Base-by-base conservation (phyloP, 2,113 vertebrate genomes). In the Lampris megalopsis region DNA sequence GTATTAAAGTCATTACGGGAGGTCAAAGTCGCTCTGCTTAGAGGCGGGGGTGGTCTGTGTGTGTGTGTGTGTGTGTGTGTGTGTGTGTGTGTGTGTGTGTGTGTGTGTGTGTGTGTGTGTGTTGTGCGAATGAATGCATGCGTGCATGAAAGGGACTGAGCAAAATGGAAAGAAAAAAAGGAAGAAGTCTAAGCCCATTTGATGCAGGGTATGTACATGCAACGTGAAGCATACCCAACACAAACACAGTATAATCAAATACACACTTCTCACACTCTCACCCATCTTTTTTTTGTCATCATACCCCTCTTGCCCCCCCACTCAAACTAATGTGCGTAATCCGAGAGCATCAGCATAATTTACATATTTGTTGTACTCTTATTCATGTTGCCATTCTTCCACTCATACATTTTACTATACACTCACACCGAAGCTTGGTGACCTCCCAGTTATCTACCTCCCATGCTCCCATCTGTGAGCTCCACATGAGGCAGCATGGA, bases 21-120 rank as follows among this genome's bases (percentile, higher is more conserved):
- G 71, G 50, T 82, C 80, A 67, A 24, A 73, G 85, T 85, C 58
- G 71, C 60, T 83, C 68, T 48, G 48, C 38, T 72, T 82, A 72
- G 76, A 63, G 8, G 9, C 73, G 61, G 56, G 53, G 66, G 48
- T 69, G 2, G 2, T n/a, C n/a, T 68, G 24, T 4, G 58, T 68
- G 5, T 74, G 47, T 47, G 38, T 58, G 9, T 53, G 50, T 53
- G 50, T 11, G 10, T 11, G 50, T 3, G 24, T 58, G 9, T 53
- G 50, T 53, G 50, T 11, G 10, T 11, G 50, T 3, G n/a, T 68
- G 24, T 4, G 58, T 68, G 5, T 74, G 47, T 47, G 38, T 58
- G 9, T 53, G 50, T 53, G 50, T 11, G 10, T 11, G 50, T 3
- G 24, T 58, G 9, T 53, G 50, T 53, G 50, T 11, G 10, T 11